Evolutionary conservation across 2,888 invertebrate species (phyloP).

Genomic region (Perdita meconis): DNA sequence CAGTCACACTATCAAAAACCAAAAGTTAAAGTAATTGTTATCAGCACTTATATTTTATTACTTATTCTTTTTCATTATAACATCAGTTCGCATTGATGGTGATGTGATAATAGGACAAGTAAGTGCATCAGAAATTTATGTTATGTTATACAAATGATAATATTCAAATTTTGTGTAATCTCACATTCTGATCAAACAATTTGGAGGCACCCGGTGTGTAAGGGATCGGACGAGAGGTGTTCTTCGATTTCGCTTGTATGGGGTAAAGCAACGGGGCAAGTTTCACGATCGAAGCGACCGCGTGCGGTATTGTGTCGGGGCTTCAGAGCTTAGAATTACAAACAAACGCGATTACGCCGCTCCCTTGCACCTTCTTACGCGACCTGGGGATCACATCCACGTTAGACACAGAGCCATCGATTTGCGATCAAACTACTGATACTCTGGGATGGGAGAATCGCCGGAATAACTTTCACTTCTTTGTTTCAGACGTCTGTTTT

Average conservation of each 20-base stretch:
- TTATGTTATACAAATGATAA: no score
- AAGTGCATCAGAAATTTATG: no score
- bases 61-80: no score
- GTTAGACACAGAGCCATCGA: conserved; percentile 52
- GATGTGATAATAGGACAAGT: no score
- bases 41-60: no score
- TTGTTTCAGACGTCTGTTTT: neutral
- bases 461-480: neutral
- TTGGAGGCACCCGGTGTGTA: conserved; percentile 6
- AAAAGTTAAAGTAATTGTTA: no score
- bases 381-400: conserved; percentile 47
- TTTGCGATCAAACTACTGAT: conserved; percentile 30
- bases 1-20: no score
- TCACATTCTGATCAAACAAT: conserved; percentile 22
- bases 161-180: neutral
- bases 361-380: conserved; percentile 51
- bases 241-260: conserved; percentile 28
- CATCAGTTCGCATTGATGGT: no score
- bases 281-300: conserved; percentile 51
- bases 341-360: conserved; percentile 79
- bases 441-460: conserved; percentile 19
- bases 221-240: conserved; percentile 1
- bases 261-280: conserved; percentile 31
- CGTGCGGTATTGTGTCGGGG: conserved; percentile 72
- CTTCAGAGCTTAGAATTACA: conserved; percentile 81